Conservation (phyloP, 2,888 invertebrate species). For the Glomeris marginata region DNA sequence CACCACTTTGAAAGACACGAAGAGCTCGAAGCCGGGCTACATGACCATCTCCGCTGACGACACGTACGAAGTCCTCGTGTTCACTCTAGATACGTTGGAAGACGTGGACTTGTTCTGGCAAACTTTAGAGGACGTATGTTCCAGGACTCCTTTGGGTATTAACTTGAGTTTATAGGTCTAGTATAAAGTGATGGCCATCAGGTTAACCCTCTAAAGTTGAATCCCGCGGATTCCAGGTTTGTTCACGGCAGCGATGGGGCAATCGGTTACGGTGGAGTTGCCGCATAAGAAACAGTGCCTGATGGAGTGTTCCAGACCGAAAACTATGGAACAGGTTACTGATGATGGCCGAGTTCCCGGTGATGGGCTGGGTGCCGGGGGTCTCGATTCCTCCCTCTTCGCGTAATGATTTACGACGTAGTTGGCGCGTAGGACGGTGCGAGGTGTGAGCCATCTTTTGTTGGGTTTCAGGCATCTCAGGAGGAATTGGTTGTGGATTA, state of each 20-base stretch:
- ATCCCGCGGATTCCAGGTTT: constrained; percentile 15
- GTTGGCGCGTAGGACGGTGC: background rate
- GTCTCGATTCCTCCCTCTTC: constrained; percentile 53
- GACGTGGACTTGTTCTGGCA: constrained; percentile 41
- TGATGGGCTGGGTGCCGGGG: constrained; percentile 53
- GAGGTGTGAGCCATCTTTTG: background rate
- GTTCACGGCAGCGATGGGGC: constrained; percentile 27
- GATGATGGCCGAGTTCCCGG: constrained; percentile 47
- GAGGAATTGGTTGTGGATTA: constrained; percentile 40
- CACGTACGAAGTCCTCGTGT: constrained; percentile 40
- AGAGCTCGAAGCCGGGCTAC: constrained; percentile 44
- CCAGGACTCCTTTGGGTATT: constrained; percentile 46
- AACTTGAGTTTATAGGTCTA: constrained; percentile 17
- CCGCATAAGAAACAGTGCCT: constrained; percentile 35
- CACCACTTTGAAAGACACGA: constrained; percentile 48
- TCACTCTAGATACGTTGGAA: constrained; percentile 37
- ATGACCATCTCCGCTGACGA: constrained; percentile 40
- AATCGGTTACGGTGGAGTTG: constrained; percentile 35
- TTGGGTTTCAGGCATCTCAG: constrained; percentile 35
- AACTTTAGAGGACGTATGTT: constrained; percentile 48
- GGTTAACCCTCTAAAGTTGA: background rate
- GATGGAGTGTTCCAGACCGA: constrained; percentile 32
- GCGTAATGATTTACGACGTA: constrained; percentile 22
- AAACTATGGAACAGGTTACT: constrained; percentile 33
- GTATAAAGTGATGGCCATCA: too few species aligned